Evolutionary conservation across 2,797 vertebrate genomes (phyloP), one percentile per base, ranked within the genome.

Genomic region (Harpagifer antarcticus): DNA sequence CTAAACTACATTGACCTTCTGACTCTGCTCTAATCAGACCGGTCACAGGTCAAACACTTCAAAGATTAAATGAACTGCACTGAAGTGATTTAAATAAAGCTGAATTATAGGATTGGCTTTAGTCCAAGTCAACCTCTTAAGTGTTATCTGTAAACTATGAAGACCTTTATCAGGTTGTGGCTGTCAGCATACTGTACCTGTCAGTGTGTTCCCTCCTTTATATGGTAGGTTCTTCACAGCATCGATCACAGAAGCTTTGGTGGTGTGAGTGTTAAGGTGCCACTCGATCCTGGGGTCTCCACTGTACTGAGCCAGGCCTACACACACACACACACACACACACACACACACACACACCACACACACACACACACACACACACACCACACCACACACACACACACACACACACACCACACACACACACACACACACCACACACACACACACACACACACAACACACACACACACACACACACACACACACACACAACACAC

Each of bases 121-220:
- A 42, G 40, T 65, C 65, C 68, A 66, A 49, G 31, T 42, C 40
- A 2, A 20, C 40, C 69, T 63, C 50, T 47, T 12, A 19, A 74
- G 48, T 23, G 20, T 60, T 49, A 72, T 72, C 54, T 68, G 43
- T 47, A 48, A 9, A 0, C 64, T 23, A 45, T 68, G 73, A 13
- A 3, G 48, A 43, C 52, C 31, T 19, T 31, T 56, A 69, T 37
- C 52, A 40, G 27, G 58, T 3, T 40, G 11, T 8, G 53, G 27
- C 17, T n/a, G 31, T 37, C 63, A 2, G n/a, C 19, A 0, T 92
- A 1, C 6, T 3, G 6, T 53, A 99, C 98, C 98, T 89, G 98
- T 99, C 60, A 99, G 92, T 0, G 98, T 99, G 88, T 99, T 99
- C 50, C 98, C 98, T 86, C 98, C 98, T 90, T 99, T 99, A 19